These are phyloP conservation scores for Callospermophilus lateralis DNA, from an alignment of 2,113 vertebrate species.

Conservation along the genomic window DNA sequence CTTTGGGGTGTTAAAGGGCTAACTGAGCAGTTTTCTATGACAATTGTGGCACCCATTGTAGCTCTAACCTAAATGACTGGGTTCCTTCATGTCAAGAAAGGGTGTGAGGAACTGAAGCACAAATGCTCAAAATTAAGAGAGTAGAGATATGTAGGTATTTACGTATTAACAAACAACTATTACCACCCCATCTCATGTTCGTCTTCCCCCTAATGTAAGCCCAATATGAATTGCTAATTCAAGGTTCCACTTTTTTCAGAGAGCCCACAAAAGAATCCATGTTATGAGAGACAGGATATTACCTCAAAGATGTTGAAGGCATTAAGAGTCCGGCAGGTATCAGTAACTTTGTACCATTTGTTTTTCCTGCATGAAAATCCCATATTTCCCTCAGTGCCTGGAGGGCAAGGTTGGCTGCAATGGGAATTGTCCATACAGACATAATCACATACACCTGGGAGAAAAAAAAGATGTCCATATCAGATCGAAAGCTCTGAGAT, in stretches of 20 bases:
- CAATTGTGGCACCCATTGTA: not conserved
- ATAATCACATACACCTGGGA: slow-evolving; percentile 72
- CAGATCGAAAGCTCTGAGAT: not conserved
- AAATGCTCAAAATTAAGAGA: not conserved
- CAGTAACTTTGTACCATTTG: slow-evolving; percentile 83
- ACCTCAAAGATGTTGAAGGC: slow-evolving; percentile 86
- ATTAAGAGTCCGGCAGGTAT: slow-evolving; percentile 84
- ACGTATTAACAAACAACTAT: not conserved
- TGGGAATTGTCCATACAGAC: slow-evolving; percentile 63
- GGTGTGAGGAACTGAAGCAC: no score
- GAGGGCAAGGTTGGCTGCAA: slow-evolving; percentile 83
- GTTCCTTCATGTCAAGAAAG: not conserved
- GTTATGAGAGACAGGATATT: not conserved
- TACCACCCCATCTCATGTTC: fast-evolving
- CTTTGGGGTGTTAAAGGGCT: not conserved
- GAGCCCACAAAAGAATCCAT: not conserved
- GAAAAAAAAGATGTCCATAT: slow-evolving; percentile 30
- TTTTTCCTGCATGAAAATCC: slow-evolving; percentile 80
- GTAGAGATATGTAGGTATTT: not conserved
- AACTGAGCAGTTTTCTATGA: not conserved
- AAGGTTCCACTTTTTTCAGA: not conserved
- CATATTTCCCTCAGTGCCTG: slow-evolving; percentile 75
- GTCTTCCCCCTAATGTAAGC: not conserved
- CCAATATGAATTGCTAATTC: not conserved
- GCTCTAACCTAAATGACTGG: not conserved